Evolutionary conservation across 23 tunicate species (phyloP).

Genomic region (Halocynthia roretzi): DNA sequence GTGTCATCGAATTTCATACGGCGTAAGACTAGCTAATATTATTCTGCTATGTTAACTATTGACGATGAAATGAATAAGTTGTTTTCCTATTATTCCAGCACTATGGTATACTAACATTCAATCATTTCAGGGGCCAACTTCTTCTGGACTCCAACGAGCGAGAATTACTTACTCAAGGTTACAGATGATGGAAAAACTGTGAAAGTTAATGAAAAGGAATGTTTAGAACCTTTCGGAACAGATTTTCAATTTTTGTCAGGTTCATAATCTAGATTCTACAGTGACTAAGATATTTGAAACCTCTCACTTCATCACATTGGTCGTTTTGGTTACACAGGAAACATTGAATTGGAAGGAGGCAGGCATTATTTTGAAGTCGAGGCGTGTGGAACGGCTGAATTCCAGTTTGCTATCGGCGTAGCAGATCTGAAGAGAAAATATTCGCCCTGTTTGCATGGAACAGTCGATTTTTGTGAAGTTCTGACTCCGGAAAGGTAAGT

Average conservation of each 20-base stretch:
- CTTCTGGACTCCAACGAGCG: background rate
- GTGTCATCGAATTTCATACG: background rate
- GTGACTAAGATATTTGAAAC: too few relatives aligned
- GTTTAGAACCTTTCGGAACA: too few relatives aligned
- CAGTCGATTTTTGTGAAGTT: too few relatives aligned
- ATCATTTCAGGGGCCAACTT: background rate
- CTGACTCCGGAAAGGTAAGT: too few relatives aligned
- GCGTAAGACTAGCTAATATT: background rate
- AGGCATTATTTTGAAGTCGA: constrained; percentile 1
- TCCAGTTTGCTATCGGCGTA: background rate
- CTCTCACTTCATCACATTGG: background rate
- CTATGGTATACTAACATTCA: background rate
- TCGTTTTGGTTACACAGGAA: background rate
- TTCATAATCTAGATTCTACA: too few relatives aligned
- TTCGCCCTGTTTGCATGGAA: too few relatives aligned
- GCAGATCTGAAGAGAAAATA: background rate
- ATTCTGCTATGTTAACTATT: background rate
- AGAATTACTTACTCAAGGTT: background rate
- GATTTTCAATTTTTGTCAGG: too few relatives aligned
- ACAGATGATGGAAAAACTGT: background rate
- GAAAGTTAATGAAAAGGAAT: background rate
- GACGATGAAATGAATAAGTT: too few relatives aligned
- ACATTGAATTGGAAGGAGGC: background rate
- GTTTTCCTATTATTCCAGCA: too few relatives aligned
- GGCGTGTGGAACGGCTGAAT: background rate